A percentile compares a stretch with the other conserved stretches of the same genome.
Conservation (phyloP, 2,113 vertebrate species). For the Lepus timidus region DNA sequence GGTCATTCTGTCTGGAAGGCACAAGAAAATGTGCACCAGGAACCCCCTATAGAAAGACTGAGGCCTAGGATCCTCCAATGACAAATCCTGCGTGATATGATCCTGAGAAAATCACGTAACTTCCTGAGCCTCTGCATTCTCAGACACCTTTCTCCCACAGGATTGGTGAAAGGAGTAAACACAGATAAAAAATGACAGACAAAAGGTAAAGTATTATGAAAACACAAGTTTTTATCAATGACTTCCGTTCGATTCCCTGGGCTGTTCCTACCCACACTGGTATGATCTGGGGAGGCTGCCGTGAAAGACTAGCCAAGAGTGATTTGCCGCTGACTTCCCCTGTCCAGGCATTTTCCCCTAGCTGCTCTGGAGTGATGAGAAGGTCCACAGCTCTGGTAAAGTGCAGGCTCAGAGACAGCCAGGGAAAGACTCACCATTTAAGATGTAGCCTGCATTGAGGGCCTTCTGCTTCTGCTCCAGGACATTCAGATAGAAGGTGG, state of each 20-base stretch:
- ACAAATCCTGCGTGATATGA: neutral
- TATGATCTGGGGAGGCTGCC: neutral
- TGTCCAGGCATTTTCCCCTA: neutral
- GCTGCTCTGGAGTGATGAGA: neutral
- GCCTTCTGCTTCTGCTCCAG: constrained; percentile 91
- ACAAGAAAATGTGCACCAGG: neutral
- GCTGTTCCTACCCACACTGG: neutral
- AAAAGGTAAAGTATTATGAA: too few species aligned
- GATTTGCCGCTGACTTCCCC: neutral
- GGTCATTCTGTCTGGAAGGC: neutral
- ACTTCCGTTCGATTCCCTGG: neutral
- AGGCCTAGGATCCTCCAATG: neutral
- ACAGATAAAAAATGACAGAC: neutral
- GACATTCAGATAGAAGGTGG: constrained; percentile 91
- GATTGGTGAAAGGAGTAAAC: neutral
- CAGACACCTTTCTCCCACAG: neutral
- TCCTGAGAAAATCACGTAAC: neutral
- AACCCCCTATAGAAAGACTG: neutral
- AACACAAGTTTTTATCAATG: neutral
- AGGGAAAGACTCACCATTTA: constrained; percentile 87
- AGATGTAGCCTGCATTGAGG: constrained; percentile 91
- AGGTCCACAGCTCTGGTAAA: neutral
- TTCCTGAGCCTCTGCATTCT: neutral
- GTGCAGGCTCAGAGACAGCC: too few species aligned
- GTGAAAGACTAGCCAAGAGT: neutral